Percentiles rank a stretch among this genome's conserved stretches.
These are phyloP conservation scores for Penaeus indicus DNA, from an alignment of 1,140 invertebrate genomes.

Conservation along the genomic window DNA sequence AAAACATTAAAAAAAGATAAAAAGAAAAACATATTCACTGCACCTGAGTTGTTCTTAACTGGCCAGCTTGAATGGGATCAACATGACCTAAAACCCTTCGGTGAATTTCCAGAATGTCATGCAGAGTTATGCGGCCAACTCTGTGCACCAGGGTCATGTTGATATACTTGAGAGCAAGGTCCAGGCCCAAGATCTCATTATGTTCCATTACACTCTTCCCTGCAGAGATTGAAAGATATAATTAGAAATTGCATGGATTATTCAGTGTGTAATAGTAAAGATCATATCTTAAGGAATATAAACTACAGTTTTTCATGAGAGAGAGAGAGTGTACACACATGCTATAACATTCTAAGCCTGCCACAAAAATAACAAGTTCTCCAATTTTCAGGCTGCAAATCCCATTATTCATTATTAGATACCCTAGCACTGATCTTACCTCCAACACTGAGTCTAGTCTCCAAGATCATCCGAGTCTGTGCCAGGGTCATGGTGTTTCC, in stretches of 20 bases:
- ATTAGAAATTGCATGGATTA: neutral
- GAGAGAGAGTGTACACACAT: too few relatives aligned
- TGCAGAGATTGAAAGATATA: slow-evolving; percentile 18
- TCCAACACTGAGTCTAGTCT: slow-evolving; percentile 91
- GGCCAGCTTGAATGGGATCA: slow-evolving; percentile 88
- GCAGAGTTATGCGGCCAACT: slow-evolving; percentile 80
- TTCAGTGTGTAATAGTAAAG: neutral
- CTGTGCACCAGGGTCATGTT: slow-evolving; percentile 86
- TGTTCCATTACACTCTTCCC: slow-evolving; percentile 94
- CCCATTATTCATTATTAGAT: too few relatives aligned
- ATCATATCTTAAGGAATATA: too few relatives aligned
- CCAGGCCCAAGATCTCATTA: slow-evolving; percentile 94
- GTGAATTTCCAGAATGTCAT: slow-evolving; percentile 95
- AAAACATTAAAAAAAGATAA: neutral
- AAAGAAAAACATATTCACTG: neutral
- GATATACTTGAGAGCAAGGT: slow-evolving; percentile 95
- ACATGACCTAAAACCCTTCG: slow-evolving; percentile 92
- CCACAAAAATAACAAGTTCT: too few relatives aligned
- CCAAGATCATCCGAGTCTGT: slow-evolving; percentile 91
- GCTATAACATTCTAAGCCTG: too few relatives aligned
- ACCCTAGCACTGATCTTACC: slow-evolving; percentile 73
- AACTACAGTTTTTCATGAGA: too few relatives aligned
- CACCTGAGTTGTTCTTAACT: slow-evolving; percentile 80
- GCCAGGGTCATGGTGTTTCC: slow-evolving; percentile 97
- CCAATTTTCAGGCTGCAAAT: too few relatives aligned